These are phyloP conservation scores for Leptopilina clavipes DNA, from an alignment of 1,140 invertebrate genomes.

Conservation along the genomic window DNA sequence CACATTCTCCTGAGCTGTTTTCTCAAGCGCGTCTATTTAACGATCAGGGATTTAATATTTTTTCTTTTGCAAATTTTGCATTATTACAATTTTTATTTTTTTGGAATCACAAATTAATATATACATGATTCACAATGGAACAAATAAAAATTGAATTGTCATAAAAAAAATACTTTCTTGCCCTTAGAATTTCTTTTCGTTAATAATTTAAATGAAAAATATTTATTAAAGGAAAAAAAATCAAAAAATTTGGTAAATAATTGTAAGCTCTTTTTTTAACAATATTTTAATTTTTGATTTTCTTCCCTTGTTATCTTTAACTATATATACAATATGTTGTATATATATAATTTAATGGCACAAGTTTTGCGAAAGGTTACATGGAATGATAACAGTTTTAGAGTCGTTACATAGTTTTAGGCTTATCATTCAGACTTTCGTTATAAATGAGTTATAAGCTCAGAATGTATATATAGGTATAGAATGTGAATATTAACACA, in stretches of 20 bases:
- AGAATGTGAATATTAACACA: background rate
- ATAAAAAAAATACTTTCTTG: no score
- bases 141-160: no score
- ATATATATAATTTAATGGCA: background rate
- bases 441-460: background rate
- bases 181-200: no score
- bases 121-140: no score
- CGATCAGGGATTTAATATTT: background rate
- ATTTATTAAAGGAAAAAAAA: no score
- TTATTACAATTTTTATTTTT: no score
- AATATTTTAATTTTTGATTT: background rate
- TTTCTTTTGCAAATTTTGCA: background rate
- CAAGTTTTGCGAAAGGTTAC: background rate
- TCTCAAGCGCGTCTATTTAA: background rate
- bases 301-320: background rate
- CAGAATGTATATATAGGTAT: background rate
- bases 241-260: background rate
- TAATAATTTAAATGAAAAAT: no score
- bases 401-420: slow-evolving; percentile 11
- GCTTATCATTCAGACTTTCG: background rate
- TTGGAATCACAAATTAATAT: no score
- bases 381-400: background rate
- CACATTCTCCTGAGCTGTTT: slow-evolving; percentile 43
- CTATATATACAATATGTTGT: no score
- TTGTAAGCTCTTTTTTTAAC: no score